A percentile compares a stretch with the other conserved stretches of the same genome.
Conservation (phyloP, 2,113 vertebrate species). For the Cyprinodon tularosa region DNA sequence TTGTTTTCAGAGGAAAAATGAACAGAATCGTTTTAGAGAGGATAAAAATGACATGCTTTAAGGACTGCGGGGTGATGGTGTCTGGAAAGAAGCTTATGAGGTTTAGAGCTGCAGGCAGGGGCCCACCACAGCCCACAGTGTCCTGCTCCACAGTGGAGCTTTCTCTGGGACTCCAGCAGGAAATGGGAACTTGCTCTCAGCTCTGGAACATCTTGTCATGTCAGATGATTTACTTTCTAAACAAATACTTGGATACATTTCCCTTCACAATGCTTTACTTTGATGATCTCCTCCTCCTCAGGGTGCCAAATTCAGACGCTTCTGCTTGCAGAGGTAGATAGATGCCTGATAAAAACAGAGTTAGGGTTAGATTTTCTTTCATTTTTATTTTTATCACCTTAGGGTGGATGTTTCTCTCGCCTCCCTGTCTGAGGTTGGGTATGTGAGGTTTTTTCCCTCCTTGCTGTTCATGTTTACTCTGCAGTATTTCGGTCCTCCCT, state of each 20-base stretch:
- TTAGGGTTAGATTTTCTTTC: too few species aligned
- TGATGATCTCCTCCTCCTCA: too few species aligned
- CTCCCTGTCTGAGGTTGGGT: conserved; percentile 25
- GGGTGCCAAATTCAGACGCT: too few species aligned
- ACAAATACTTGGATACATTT: neutral
- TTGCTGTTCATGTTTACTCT: conserved; percentile 24
- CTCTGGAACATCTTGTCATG: conserved; percentile 36
- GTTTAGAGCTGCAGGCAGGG: conserved; percentile 32
- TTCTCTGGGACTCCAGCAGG: conserved; percentile 27
- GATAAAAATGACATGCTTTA: conserved; percentile 31
- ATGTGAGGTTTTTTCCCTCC: conserved; percentile 2
- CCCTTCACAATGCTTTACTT: neutral
- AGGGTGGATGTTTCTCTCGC: neutral
- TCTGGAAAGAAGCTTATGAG: conserved; percentile 68
- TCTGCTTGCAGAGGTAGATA: too few species aligned
- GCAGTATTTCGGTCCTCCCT: conserved; percentile 24
- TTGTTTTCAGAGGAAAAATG: conserved; percentile 26
- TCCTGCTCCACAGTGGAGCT: conserved; percentile 20
- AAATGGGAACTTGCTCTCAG: conserved; percentile 23
- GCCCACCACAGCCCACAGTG: conserved; percentile 46
- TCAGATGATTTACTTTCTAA: conserved; percentile 5
- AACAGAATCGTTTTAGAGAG: conserved; percentile 19
- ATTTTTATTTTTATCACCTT: too few species aligned
- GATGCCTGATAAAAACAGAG: too few species aligned
- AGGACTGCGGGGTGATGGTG: conserved; percentile 25